Evolutionary conservation across 2,888 invertebrate species (phyloP).

Genomic region (Rhagonycha lutea): DNA sequence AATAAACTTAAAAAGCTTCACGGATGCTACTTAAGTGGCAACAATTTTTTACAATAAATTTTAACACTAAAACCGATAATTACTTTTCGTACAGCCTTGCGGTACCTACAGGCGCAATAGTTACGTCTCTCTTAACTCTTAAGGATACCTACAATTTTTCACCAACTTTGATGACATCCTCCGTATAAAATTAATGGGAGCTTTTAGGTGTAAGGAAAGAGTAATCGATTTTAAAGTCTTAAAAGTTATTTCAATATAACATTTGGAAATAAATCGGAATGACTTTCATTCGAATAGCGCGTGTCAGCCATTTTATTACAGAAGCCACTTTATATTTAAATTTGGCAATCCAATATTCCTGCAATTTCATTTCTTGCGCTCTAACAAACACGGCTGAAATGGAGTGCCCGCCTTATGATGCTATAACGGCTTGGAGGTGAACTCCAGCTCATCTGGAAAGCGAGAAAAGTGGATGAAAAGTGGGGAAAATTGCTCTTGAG

Average conservation of each 20-base stretch:
- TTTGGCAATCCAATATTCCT: constrained; percentile 55
- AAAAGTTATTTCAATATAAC: constrained; percentile 15
- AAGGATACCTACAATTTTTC: constrained; percentile 10
- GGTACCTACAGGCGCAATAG: neutral
- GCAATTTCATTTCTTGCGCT: constrained; percentile 52
- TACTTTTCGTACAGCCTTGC: neutral
- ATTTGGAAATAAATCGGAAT: constrained; percentile 24
- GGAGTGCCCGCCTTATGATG: constrained; percentile 43
- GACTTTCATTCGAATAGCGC: constrained; percentile 26
- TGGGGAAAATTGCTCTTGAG: constrained; percentile 46
- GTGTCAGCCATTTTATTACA: constrained; percentile 38
- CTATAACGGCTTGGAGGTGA: constrained; percentile 37
- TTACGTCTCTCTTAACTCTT: neutral
- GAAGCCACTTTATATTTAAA: constrained; percentile 57
- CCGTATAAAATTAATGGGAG: neutral
- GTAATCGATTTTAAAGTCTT: neutral
- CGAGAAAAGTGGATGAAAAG: constrained; percentile 41
- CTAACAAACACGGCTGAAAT: constrained; percentile 36
- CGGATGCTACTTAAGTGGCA: constrained; percentile 22
- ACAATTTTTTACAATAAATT: constrained; percentile 17
- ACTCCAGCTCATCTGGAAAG: constrained; percentile 36
- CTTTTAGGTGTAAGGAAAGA: neutral
- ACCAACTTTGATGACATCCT: neutral
- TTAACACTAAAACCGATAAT: neutral
- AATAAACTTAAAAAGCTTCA: constrained; percentile 17